phyloP scores from a whole-genome alignment of 2,113 vertebrate species.

The Anoura caudifer region DNA sequence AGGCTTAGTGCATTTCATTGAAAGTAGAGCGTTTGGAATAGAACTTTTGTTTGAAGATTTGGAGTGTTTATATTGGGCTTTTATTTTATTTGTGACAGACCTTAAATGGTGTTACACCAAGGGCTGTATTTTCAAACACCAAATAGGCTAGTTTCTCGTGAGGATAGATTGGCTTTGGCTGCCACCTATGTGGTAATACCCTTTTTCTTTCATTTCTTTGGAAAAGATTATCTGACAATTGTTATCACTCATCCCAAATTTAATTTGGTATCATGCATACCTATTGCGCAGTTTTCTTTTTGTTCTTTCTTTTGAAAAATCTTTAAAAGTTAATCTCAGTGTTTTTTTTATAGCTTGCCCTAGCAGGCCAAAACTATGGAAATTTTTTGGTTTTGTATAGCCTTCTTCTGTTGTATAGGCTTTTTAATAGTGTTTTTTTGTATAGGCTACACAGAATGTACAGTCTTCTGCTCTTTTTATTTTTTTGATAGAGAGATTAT shows the following conservation, averaged over 20 bases:
- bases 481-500: conserved; percentile 19
- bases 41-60: background rate
- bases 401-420: background rate
- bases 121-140: background rate
- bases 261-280: conserved; percentile 37
- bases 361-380: conserved; percentile 11
- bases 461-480: background rate
- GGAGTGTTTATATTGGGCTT: background rate
- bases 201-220: background rate
- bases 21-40: background rate
- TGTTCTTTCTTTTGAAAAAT: conserved; percentile 36
- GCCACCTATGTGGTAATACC: background rate
- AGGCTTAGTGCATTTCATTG: background rate
- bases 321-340: conserved; percentile 23
- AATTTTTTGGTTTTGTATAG: background rate
- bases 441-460: background rate
- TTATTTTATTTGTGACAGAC: background rate
- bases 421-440: background rate
- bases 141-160: background rate
- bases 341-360: conserved; percentile 16
- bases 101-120: background rate
- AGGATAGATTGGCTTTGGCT: conserved; percentile 19
- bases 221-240: conserved; percentile 53
- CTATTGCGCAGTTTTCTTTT: conserved; percentile 44
- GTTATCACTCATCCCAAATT: conserved; percentile 35